phyloP scores from a whole-genome alignment of 2,797 vertebrate species.

The Discoglossus pictus region DNA sequence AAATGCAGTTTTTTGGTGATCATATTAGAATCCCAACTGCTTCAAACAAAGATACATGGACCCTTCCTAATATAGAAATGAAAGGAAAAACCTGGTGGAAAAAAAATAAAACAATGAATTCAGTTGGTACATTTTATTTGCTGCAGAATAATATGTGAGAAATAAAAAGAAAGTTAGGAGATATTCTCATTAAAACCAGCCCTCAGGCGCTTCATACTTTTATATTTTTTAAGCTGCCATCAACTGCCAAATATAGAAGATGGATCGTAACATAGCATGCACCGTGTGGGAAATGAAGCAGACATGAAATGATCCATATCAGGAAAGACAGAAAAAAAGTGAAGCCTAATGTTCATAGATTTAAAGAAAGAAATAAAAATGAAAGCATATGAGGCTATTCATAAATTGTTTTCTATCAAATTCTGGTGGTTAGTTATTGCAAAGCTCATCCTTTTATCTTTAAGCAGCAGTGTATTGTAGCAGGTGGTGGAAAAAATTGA shows the following conservation, averaged over 20 bases:
- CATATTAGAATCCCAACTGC: not conserved
- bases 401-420: slow-evolving; percentile 30
- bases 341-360: slow-evolving; percentile 33
- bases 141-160: slow-evolving; percentile 43
- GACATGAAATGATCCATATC: slow-evolving; percentile 44
- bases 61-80: slow-evolving; percentile 15
- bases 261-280: slow-evolving; percentile 46
- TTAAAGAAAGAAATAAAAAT: slow-evolving; percentile 33
- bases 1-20: not conserved
- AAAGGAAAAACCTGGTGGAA: slow-evolving; percentile 11
- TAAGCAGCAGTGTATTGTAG: slow-evolving; percentile 4
- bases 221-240: slow-evolving; percentile 57
- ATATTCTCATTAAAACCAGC: slow-evolving; percentile 52
- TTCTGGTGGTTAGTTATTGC: slow-evolving; percentile 1
- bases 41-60: slow-evolving; percentile 10
- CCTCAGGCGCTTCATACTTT: slow-evolving; percentile 52
- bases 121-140: slow-evolving; percentile 51
- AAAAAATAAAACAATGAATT: slow-evolving; percentile 27
- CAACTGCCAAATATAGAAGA: slow-evolving; percentile 55
- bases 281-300: slow-evolving; percentile 45
- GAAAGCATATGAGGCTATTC: slow-evolving; percentile 31
- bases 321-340: slow-evolving; percentile 37
- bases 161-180: slow-evolving; percentile 49
- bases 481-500: slow-evolving; percentile 9
- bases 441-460: slow-evolving; percentile 3